Base-by-base conservation (phyloP, 2,113 vertebrate genomes). In the Semicossyphus pulcher region DNA sequence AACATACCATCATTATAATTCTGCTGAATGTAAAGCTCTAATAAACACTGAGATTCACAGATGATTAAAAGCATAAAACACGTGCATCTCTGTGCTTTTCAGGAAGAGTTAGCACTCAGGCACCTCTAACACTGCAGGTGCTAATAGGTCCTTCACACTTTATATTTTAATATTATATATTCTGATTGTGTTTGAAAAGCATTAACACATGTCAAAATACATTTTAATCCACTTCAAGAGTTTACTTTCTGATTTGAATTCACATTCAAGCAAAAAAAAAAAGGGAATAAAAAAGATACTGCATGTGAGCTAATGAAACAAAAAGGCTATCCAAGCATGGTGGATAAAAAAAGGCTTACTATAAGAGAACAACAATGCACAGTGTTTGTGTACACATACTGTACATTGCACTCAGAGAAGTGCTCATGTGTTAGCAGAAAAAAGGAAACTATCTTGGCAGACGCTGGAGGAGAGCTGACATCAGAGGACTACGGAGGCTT, bases 401-500 rank as follows among this genome's bases (percentile, higher is more conserved):
- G 29, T 59, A 18, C 20, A 20, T 5, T 66, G 48, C 58, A 70
- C n/a, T 54, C n/a, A 56, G 29, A 69, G 14, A 57, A 44, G 21
- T 25, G 41, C 9, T 32, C 21, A 26, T 64, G 37, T 78, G 53
- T 64, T 58, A 23, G 48, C 5, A 70, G 52, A 31, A 64, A 72
- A 84, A 76, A 78, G 25, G 49, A 76, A 81, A 84, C 78, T 63
- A 76, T 49, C 71, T 36, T 15, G 0, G 78, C 62, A 73, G 68
- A 87, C 78, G 78, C 89, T 83, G 67, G 64, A 77, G 80, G 85
- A 90, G 76, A 80, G 83, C 80, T 91, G 86, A 91, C 90, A 90
- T 91, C 84, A 89, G 80, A 91, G 84, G 81, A 90, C 82, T 75
- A 86, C 72, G 51, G 85, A 91, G 81, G 89, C 91, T 86, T 58